Evolutionary conservation across 2,888 invertebrate species (phyloP).

Genomic region (Acleris literana): DNA sequence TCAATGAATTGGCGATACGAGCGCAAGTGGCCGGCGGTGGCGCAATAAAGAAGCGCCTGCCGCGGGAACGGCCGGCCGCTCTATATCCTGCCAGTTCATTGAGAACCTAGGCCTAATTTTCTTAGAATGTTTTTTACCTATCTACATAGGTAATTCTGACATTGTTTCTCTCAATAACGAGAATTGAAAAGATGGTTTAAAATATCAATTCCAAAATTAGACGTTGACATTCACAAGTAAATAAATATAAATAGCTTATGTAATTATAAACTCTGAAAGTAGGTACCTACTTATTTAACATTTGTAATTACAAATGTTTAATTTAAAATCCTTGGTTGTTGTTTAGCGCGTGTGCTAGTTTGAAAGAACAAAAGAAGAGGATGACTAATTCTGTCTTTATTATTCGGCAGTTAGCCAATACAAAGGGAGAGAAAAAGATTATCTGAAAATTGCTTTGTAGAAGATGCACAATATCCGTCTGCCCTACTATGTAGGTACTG

Average conservation of each 20-base stretch:
- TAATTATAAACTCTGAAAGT: too few species aligned
- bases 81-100: constrained; percentile 16
- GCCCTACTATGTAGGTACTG: too few species aligned
- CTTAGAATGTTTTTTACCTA: not conserved
- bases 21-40: constrained; percentile 53
- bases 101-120: not conserved
- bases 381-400: constrained; percentile 54
- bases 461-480: too few species aligned
- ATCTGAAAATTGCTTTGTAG: not conserved
- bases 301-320: too few species aligned
- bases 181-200: too few species aligned
- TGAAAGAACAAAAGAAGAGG: constrained; percentile 57
- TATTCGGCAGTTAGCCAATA: constrained; percentile 51
- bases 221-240: too few species aligned
- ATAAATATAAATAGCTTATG: too few species aligned
- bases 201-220: too few species aligned
- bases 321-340: too few species aligned
- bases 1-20: constrained; percentile 66
- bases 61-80: constrained; percentile 7
- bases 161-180: too few species aligned
- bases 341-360: not conserved
- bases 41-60: constrained; percentile 20
- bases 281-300: too few species aligned
- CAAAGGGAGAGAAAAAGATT: constrained; percentile 35
- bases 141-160: not conserved